Evolutionary conservation across 1,140 invertebrate species (phyloP).

Genomic region (Drosophila oshimai): DNA sequence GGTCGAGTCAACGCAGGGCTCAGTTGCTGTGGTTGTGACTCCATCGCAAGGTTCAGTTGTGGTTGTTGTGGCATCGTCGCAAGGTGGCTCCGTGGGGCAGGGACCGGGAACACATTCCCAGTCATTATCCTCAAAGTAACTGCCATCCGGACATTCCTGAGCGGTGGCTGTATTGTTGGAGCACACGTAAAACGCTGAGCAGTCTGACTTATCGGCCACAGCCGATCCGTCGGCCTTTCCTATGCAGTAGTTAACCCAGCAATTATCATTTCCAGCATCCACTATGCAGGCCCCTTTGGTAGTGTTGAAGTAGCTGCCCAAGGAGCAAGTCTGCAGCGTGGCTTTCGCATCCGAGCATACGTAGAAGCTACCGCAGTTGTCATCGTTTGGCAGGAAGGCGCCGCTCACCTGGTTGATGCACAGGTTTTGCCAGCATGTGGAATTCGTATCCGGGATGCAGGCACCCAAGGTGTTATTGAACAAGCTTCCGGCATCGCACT

Average conservation of each 20-base stretch:
- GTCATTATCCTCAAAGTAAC: constrained; percentile 5
- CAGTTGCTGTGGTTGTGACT: background rate
- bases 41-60: background rate
- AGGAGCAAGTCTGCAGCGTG: constrained; percentile 23
- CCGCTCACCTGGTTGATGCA: constrained; percentile 35
- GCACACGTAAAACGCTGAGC: constrained; percentile 48
- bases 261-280: constrained; percentile 31
- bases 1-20: constrained; percentile 8
- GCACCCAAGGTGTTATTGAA: constrained; percentile 29
- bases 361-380: constrained; percentile 43
- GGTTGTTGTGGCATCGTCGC: constrained; percentile 5
- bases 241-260: constrained; percentile 67
- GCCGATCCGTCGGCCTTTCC: constrained; percentile 18
- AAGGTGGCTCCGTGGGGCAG: constrained; percentile 18
- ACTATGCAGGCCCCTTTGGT: background rate
- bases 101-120: constrained; percentile 37
- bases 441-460: constrained; percentile 43
- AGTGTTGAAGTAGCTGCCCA: constrained; percentile 47
- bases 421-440: constrained; percentile 55
- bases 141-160: constrained; percentile 27
- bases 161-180: background rate
- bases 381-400: background rate
- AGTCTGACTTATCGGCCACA: constrained; percentile 30
- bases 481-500: constrained; percentile 43
- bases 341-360: constrained; percentile 35